Base-by-base conservation (phyloP, 2,888 invertebrate genomes). In the Panzeria rudis region DNA sequence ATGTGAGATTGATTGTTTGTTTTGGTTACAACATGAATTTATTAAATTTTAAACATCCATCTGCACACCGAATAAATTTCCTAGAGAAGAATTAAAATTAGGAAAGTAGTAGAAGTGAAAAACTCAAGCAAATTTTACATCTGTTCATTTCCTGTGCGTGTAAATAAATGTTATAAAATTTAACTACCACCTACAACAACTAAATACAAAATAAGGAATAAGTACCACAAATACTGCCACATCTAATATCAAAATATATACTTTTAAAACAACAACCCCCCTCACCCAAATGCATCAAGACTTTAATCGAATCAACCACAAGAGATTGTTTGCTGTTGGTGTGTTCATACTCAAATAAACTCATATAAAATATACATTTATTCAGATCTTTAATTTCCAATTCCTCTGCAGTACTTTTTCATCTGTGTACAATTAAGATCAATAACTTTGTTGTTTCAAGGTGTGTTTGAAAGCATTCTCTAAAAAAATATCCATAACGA, bases 91-190 rank as follows among this genome's bases (percentile, higher is more conserved):
- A 59, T 68, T 71, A n/a, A 23, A 50, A 25, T 25, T 62, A 25
- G 23, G 35, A 35, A 54, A 77, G 61, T 68, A 54, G 6, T 15
- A 61, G 32, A 50, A 44, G 11, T 61, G 52, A 44, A 47, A 68
- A 52, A 64, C 50, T 50, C 44, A 47, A 72, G 38, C 54, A 32
- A 61, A 64, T 47, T 66, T 47, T 90, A 90, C 90, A 90, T 90
- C 90, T 90, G 90, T 90, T 90, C 91, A 89, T 87, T 90, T 90
- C 75, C 69, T 69, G 85, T 82, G 85, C 82, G 78, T 82, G 85
- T 82, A 85, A 82, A 82, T 78, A 71, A 85, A 71, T 69, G 38
- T 77, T 73, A 38, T 38, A 44, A 87, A 89, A 87, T 73, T 84
- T 77, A 82, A 62, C 72, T 79, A 66, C 64, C 81, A 82, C 81